phyloP scores from a whole-genome alignment of 1,140 invertebrate genomes.

The Papilio dardanus region DNA sequence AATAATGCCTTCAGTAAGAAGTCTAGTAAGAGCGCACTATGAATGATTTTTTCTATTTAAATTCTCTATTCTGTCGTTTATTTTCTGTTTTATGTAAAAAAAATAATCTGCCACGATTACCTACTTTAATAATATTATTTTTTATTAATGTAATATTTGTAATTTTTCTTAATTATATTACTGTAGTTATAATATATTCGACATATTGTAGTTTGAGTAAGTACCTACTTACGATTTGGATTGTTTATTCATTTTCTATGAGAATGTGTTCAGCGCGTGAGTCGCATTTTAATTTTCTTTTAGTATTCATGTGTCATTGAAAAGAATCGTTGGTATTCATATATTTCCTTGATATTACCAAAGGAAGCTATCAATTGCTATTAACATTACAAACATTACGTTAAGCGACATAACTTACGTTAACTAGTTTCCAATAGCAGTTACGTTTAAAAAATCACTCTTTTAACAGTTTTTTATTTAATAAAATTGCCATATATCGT shows the following conservation, averaged over 20 bases:
- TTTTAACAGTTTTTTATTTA: too few species aligned
- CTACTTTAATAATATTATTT: too few species aligned
- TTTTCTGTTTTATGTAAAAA: too few species aligned
- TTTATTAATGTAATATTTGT: too few species aligned
- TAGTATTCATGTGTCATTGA: conserved; percentile 1
- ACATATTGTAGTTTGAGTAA: conserved; percentile 1
- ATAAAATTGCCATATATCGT: too few species aligned
- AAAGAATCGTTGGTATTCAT: conserved; percentile 3
- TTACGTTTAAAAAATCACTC: too few species aligned
- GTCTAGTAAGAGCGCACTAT: too few species aligned
- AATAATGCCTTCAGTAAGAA: too few species aligned
- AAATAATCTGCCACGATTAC: too few species aligned
- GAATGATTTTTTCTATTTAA: too few species aligned
- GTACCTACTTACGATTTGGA: conserved; percentile 13
- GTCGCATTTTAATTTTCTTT: conserved; percentile 9
- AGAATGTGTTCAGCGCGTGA: conserved; percentile 6
- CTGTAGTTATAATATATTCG: background rate
- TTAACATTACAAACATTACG: conserved; percentile 2
- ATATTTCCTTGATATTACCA: background rate
- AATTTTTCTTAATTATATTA: too few species aligned
- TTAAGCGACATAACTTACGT: background rate
- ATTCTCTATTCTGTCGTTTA: too few species aligned
- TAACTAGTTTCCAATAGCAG: background rate
- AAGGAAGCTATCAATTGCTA: conserved; percentile 10
- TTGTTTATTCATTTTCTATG: conserved; percentile 2